phyloP scores from a whole-genome alignment of 1,140 invertebrate genomes.

The Cheumatopsyche charites region DNA sequence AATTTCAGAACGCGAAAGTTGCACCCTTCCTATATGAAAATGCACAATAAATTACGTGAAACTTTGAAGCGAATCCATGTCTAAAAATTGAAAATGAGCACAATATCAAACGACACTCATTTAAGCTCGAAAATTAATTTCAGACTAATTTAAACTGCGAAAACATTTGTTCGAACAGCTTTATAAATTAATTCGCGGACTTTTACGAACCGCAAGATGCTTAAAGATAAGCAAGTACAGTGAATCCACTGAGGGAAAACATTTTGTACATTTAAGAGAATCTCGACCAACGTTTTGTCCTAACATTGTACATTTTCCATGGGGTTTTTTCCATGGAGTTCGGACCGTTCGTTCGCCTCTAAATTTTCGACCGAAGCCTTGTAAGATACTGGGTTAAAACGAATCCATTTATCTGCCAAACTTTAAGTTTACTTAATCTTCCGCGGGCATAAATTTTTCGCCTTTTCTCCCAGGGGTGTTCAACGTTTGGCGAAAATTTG shows the following conservation, averaged over 20 bases:
- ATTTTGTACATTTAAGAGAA: constrained; percentile 10
- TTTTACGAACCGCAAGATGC: not conserved
- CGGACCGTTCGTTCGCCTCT: constrained; percentile 24
- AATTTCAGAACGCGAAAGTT: not conserved
- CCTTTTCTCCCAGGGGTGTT: not conserved
- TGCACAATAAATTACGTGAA: not conserved
- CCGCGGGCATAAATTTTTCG: constrained; percentile 34
- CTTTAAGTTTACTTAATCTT: constrained; percentile 41
- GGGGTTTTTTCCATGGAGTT: constrained; percentile 10
- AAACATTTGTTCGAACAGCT: too few relatives aligned
- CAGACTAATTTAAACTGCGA: too few relatives aligned
- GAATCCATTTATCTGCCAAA: constrained; percentile 42
- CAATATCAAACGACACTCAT: not conserved
- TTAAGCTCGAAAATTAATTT: too few relatives aligned
- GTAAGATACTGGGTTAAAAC: constrained; percentile 37
- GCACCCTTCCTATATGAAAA: not conserved
- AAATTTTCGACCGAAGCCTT: constrained; percentile 12
- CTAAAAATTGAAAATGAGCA: constrained; percentile 5
- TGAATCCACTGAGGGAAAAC: constrained; percentile 24
- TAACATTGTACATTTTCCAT: not conserved
- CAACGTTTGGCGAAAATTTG: constrained; percentile 15
- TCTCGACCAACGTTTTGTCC: constrained; percentile 3
- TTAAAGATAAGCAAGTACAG: constrained; percentile 26
- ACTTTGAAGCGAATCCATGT: not conserved
- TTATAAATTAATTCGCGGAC: too few relatives aligned